phyloP scores from a whole-genome alignment of 2,888 invertebrate species.

The Germaria angustata region DNA sequence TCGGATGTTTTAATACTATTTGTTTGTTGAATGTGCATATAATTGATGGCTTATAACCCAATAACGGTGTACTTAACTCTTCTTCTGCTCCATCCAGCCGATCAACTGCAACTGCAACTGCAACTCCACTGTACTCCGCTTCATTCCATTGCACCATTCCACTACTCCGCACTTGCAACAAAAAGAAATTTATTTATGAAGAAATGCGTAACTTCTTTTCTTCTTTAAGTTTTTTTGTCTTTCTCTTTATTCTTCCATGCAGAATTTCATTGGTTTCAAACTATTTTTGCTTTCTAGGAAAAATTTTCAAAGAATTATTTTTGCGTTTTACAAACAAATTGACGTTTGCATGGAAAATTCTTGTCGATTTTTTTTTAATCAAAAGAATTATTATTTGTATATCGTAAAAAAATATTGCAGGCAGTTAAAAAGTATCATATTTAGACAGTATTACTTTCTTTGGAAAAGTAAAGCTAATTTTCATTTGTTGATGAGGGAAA shows the following conservation, averaged over 20 bases:
- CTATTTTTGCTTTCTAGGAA: slow-evolving; percentile 8
- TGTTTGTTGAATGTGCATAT: slow-evolving; percentile 71
- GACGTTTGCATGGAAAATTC: slow-evolving; percentile 57
- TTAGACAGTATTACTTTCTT: not conserved
- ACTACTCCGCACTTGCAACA: not conserved
- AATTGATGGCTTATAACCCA: slow-evolving; percentile 77
- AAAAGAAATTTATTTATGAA: slow-evolving; percentile 42
- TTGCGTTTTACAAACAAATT: slow-evolving; percentile 42
- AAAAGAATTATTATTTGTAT: slow-evolving; percentile 11
- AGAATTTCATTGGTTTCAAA: slow-evolving; percentile 31
- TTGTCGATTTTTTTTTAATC: slow-evolving; percentile 22
- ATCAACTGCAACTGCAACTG: not conserved
- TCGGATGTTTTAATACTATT: slow-evolving; percentile 66
- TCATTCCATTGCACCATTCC: not conserved
- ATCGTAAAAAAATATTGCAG: not conserved
- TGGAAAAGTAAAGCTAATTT: no score
- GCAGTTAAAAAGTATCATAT: not conserved
- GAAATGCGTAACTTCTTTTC: slow-evolving; percentile 65
- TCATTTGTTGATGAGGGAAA: no score
- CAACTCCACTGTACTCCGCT: not conserved
- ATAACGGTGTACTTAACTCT: slow-evolving; percentile 73
- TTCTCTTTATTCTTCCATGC: not conserved
- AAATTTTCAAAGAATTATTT: slow-evolving; percentile 31
- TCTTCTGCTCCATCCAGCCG: slow-evolving; percentile 4
- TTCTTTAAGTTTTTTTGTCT: not conserved